Base-by-base conservation (phyloP, 2,113 vertebrate genomes). In the Accipiter cooperii region DNA sequence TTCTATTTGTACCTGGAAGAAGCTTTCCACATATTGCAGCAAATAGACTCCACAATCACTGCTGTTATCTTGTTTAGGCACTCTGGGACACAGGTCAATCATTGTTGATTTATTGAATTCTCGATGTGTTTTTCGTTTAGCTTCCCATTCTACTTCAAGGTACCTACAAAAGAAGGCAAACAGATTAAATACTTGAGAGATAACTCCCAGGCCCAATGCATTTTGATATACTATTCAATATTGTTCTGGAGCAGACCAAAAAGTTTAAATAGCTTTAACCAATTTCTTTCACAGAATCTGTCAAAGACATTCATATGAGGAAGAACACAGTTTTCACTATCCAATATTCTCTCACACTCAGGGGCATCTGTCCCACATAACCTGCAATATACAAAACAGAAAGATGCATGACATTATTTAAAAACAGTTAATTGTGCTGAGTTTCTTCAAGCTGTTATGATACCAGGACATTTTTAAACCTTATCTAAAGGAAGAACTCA, bases 31-130 rank as follows among this genome's bases (percentile, higher is more conserved):
- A 60, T 99, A 99, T 15, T 99, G 99, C 57, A 99, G 97, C 87
- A 99, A 98, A 95, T 99, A 99, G 26, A 99, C 98, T 29, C 99
- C 99, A 91, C 99, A 99, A 95, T 99, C 99, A 83, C 99, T 99
- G 97, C 98, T 99, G 96, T 99, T 99, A 96, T 99, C 98, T 96
- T 99, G 99, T 82, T 99, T 99, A 68, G 99, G 99, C 84, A 99
- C 99, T 94, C 98, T 98, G 88, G 99, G 99, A 94, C 98, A 98
- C 1, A 99, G 98, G 75, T 98, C 98, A 81, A 98, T 96, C 98
- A 99, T 98, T 61, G 98, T 98, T 70, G 99, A 98, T 57, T 98
- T 98, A 96, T 73, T 98, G 92, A 99, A 99, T 71, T 98, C 98
- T 54, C 98, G 97, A 4, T 54, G 83, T 0, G 98, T 98, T 94